Evolutionary conservation across 2,797 vertebrate genomes (phyloP).

Genomic region (Neomorphus geoffroyi): DNA sequence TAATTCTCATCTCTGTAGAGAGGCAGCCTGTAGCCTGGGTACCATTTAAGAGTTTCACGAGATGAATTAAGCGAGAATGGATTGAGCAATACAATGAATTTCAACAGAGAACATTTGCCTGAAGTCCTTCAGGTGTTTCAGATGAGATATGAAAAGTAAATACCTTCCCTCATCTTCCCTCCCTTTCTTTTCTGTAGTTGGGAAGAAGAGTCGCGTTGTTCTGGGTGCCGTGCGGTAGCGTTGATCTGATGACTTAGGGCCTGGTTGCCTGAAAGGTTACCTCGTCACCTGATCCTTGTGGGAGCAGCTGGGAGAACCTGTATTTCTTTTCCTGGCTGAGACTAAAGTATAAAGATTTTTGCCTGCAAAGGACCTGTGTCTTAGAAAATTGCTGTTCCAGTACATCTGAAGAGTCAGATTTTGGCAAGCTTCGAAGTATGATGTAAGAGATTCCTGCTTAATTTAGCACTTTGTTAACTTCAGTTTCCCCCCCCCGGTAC

Average conservation of each 20-base stretch:
- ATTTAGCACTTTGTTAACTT: conserved; percentile 54
- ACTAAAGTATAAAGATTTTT: not conserved
- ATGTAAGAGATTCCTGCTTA: conserved; percentile 56
- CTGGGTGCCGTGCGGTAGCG: not conserved
- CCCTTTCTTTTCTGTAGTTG: not conserved
- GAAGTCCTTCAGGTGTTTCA: conserved; percentile 48
- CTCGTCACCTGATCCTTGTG: not conserved
- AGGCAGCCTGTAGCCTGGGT: conserved; percentile 33
- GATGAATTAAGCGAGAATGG: conserved; percentile 50
- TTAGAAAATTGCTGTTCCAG: conserved; percentile 23
- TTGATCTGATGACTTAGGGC: not conserved
- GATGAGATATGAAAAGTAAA: not conserved
- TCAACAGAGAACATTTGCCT: not conserved
- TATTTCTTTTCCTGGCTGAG: not conserved
- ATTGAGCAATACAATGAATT: conserved; percentile 38
- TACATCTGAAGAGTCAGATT: conserved; percentile 34
- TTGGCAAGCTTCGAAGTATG: conserved; percentile 49
- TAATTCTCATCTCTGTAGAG: conserved; percentile 59
- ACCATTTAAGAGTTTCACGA: conserved; percentile 43
- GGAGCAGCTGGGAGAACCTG: not conserved
- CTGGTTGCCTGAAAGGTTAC: not conserved
- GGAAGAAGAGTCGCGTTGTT: not conserved
- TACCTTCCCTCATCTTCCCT: not conserved
- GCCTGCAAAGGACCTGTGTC: not conserved
- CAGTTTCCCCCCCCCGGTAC: not conserved